Conservation (phyloP, 1,140 invertebrate species). For the Pissodes strobi region DNA sequence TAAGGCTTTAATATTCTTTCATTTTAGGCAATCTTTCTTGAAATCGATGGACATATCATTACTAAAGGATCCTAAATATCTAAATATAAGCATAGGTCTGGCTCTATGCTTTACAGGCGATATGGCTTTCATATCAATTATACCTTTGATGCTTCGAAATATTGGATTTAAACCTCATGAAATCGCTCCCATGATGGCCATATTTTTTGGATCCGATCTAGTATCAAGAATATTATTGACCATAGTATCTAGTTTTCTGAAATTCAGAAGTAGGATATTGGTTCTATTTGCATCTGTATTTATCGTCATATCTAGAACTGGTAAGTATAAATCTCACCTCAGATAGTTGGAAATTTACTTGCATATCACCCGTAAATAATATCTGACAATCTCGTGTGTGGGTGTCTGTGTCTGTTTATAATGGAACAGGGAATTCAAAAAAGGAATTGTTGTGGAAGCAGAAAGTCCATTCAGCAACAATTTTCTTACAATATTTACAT, state of each 20-base stretch:
- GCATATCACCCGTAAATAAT: too few species aligned
- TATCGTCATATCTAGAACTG: slow-evolving; percentile 43
- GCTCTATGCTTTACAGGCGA: slow-evolving; percentile 45
- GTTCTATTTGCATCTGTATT: slow-evolving; percentile 43
- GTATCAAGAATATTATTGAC: slow-evolving; percentile 42
- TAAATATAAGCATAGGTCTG: slow-evolving; percentile 49
- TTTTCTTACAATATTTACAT: too few species aligned
- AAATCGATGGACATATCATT: slow-evolving; percentile 45
- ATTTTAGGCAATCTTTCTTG: slow-evolving; percentile 32
- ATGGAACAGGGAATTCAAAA: too few species aligned
- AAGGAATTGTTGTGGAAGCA: too few species aligned
- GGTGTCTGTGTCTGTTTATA: too few species aligned
- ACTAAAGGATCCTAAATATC: slow-evolving; percentile 45
- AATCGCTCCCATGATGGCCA: slow-evolving; percentile 42
- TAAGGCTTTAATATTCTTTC: too few species aligned
- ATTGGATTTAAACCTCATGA: slow-evolving; percentile 39
- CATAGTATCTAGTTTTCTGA: slow-evolving; percentile 37
- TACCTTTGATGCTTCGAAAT: slow-evolving; percentile 46
- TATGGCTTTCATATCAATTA: slow-evolving; percentile 47
- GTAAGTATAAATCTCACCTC: too few species aligned
- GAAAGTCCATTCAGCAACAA: too few species aligned
- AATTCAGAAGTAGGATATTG: slow-evolving; percentile 44
- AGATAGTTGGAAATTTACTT: too few species aligned
- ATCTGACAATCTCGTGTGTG: too few species aligned
- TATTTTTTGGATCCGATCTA: slow-evolving; percentile 47